Percentiles rank a stretch among this genome's conserved stretches.
Evolutionary conservation across 2,888 invertebrate genomes (phyloP).

Genomic region (Eurois occulta): DNA sequence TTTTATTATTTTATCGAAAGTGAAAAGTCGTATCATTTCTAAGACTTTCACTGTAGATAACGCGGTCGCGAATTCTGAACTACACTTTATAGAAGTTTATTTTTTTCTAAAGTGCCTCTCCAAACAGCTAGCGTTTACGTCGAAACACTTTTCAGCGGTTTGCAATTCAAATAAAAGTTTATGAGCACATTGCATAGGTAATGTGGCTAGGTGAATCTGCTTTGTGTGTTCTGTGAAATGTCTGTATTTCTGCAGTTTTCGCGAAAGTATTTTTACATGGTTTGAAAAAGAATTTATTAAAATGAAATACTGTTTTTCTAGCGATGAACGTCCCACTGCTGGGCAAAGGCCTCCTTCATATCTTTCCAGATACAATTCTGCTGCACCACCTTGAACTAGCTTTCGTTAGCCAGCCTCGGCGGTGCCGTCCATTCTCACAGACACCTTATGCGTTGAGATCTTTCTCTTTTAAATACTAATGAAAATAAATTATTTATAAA

Average conservation of each 20-base stretch:
- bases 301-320: background rate
- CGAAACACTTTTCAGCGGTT: slow-evolving; percentile 73
- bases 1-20: background rate
- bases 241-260: slow-evolving; percentile 31
- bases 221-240: slow-evolving; percentile 44
- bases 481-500: background rate
- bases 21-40: slow-evolving; percentile 22
- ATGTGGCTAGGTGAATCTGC: slow-evolving; percentile 45
- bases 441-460: background rate
- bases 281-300: background rate
- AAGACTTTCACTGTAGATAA: slow-evolving; percentile 55
- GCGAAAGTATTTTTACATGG: slow-evolving; percentile 8
- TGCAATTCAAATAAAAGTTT: slow-evolving; percentile 68
- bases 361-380: background rate
- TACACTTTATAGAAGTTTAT: slow-evolving; percentile 72
- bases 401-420: background rate
- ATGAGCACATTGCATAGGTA: slow-evolving; percentile 51
- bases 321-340: background rate
- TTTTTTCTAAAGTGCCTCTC: slow-evolving; percentile 72
- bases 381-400: background rate
- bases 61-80: slow-evolving; percentile 64
- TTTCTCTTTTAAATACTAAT: background rate
- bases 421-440: background rate
- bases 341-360: background rate
- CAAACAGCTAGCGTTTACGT: slow-evolving; percentile 74